These are phyloP conservation scores for Synodontis membranacea DNA, from an alignment of 2,113 vertebrate species.

Conservation along the genomic window DNA sequence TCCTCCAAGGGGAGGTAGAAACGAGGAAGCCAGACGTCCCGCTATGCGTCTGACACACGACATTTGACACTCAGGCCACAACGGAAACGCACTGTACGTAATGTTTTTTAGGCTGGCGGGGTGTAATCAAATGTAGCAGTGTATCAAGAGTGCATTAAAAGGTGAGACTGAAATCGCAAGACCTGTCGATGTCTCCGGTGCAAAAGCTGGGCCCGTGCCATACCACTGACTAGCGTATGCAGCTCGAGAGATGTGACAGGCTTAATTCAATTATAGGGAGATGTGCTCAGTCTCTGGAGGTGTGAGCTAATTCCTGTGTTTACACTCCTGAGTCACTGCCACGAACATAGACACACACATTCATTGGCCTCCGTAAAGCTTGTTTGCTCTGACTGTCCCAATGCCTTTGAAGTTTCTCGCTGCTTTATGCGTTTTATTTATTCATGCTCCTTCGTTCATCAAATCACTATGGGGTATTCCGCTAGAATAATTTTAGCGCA, in stretches of 20 bases:
- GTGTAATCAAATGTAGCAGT: slow-evolving; percentile 5
- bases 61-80: slow-evolving; percentile 44
- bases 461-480: slow-evolving; percentile 68
- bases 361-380: slow-evolving; percentile 67
- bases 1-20: slow-evolving; percentile 42
- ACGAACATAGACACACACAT: slow-evolving; percentile 67
- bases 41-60: slow-evolving; percentile 42
- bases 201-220: slow-evolving; percentile 34
- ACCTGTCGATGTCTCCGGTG: not conserved
- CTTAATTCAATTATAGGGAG: slow-evolving; percentile 71
- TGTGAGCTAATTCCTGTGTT: slow-evolving; percentile 73
- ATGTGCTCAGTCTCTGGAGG: slow-evolving; percentile 68
- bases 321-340: slow-evolving; percentile 74
- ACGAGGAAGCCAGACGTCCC: slow-evolving; percentile 44
- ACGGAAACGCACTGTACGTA: slow-evolving; percentile 2
- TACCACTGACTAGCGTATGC: slow-evolving; percentile 42
- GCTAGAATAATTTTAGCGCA: slow-evolving; percentile 67
- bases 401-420: slow-evolving; percentile 74
- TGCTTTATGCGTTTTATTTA: slow-evolving; percentile 74
- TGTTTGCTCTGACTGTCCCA: slow-evolving; percentile 68
- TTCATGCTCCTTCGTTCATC: slow-evolving; percentile 66
- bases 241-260: slow-evolving; percentile 58
- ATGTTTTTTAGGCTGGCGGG: slow-evolving; percentile 16
- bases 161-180: not conserved
- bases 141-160: not conserved